Base-by-base conservation (phyloP, 2,888 invertebrate genomes). In the Elegia similella region DNA sequence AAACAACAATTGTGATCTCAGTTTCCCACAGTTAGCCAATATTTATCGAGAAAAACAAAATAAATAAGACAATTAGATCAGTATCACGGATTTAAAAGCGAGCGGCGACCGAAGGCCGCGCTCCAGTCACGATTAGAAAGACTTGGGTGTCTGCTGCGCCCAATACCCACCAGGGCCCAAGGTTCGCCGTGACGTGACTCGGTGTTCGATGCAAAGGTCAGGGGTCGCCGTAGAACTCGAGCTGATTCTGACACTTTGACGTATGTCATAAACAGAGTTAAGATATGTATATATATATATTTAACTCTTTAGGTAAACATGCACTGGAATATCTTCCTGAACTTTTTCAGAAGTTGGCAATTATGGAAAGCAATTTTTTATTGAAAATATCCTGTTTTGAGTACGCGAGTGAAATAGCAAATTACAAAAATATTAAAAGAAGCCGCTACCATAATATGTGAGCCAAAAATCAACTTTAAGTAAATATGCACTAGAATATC, bases 121-220 rank as follows among this genome's bases (percentile, higher is more conserved):
- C 57, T 67, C 78, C 67, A 79, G 87, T 87, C 88, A 89, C 88
- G 88, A 83, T 82, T 86, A 82, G 84, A 85, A 80, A 88, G 86
- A 86, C 78, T 65, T 62, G 65, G 71, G 66, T 52, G 55, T 52
- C 34, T 54, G 38, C 29, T 67, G 64, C n/a, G n/a, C n/a, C n/a
- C n/a, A n/a, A n/a, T n/a, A n/a, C n/a, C n/a, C n/a, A n/a, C 67
- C 68, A 75, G 70, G 69, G 70, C 65, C 80, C 88, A 88, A 88
- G 88, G 88, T 85, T 82, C 74, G 68, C 77, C 87, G 86, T 86
- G 87, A 86, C 82, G 73, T 56, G 67, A 71, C n/a, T n/a, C n/a
- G n/a, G n/a, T 72, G 62, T 61, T 70, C 68, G 67, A 72, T 71
- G 59, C 72, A 86, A 86, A 88, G 88, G 86, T 84, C 77, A 81